These are phyloP conservation scores for Chironomus striatipennis DNA, from an alignment of 1,140 invertebrate genomes.

Conservation along the genomic window DNA sequence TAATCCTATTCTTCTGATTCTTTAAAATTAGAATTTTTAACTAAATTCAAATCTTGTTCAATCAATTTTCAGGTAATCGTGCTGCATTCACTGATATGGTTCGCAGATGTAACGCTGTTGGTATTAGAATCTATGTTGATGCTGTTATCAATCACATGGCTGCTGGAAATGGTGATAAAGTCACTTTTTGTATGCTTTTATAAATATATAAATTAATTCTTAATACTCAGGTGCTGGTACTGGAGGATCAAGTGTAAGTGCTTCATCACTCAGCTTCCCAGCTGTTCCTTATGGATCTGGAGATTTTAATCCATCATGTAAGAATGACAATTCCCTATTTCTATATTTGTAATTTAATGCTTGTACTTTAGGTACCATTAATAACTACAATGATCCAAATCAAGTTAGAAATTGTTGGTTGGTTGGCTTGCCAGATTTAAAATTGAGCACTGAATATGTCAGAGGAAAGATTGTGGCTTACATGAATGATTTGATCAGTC, in stretches of 20 bases:
- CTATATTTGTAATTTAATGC: not conserved
- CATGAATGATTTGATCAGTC: constrained; percentile 58
- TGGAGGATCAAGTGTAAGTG: not conserved
- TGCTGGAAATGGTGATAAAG: constrained; percentile 39
- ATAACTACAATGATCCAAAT: constrained; percentile 39
- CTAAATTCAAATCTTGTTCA: no score
- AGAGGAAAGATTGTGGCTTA: constrained; percentile 55
- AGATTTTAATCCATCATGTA: constrained; percentile 45
- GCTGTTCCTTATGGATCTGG: constrained; percentile 45
- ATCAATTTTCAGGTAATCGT: no score
- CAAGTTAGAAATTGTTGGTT: constrained; percentile 64
- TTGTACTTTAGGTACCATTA: constrained; percentile 44
- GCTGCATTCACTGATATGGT: constrained; percentile 62
- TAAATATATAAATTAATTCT: no score
- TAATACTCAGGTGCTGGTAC: constrained; percentile 33
- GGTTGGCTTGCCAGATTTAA: constrained; percentile 61
- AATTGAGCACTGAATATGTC: constrained; percentile 55
- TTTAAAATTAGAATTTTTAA: no score
- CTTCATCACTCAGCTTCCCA: constrained; percentile 40
- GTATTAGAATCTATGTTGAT: constrained; percentile 69
- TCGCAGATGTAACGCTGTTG: constrained; percentile 58
- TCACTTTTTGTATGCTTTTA: no score
- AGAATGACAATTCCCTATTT: not conserved
- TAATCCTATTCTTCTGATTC: no score
- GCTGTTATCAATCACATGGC: constrained; percentile 72